Conservation (phyloP, 1,140 invertebrate species). For the Pentalonia nigronervosa region DNA sequence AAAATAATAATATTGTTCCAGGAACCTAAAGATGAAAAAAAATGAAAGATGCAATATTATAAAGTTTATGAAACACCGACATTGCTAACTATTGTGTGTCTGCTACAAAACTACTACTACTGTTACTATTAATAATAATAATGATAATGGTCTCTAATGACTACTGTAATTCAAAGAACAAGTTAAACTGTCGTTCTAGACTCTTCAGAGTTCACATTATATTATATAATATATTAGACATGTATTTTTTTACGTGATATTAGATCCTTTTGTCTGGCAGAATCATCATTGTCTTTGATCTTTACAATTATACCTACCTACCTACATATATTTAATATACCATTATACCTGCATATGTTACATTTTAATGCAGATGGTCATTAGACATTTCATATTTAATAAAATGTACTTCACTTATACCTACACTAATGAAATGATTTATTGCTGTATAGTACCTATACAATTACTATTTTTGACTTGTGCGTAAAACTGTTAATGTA, state of each 20-base stretch:
- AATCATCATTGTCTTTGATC: conserved; percentile 43
- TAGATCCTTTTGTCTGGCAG: conserved; percentile 22
- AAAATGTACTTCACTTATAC: not conserved
- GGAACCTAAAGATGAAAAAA: not conserved
- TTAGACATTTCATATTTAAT: conserved; percentile 21
- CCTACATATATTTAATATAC: not conserved
- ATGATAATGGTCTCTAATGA: conserved; percentile 34
- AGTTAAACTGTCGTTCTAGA: conserved; percentile 41
- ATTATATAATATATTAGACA: conserved; percentile 2
- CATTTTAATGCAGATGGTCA: not conserved
- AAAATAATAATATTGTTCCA: conserved; percentile 22
- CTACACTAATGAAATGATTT: not conserved
- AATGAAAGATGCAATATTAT: not conserved
- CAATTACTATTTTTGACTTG: not conserved
- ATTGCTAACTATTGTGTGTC: not conserved
- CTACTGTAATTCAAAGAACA: conserved; percentile 37
- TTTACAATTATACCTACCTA: not conserved
- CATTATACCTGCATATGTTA: not conserved
- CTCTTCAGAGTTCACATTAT: not conserved
- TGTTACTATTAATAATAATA: not conserved
- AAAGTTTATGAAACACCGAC: conserved; percentile 20
- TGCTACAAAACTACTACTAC: not conserved
- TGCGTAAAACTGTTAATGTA: not conserved
- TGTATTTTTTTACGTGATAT: conserved; percentile 31
- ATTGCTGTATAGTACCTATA: not conserved